Percentiles rank a stretch among this genome's conserved stretches.
phyloP scores from a whole-genome alignment of 1,140 invertebrate genomes.

The Antheraea pernyi region DNA sequence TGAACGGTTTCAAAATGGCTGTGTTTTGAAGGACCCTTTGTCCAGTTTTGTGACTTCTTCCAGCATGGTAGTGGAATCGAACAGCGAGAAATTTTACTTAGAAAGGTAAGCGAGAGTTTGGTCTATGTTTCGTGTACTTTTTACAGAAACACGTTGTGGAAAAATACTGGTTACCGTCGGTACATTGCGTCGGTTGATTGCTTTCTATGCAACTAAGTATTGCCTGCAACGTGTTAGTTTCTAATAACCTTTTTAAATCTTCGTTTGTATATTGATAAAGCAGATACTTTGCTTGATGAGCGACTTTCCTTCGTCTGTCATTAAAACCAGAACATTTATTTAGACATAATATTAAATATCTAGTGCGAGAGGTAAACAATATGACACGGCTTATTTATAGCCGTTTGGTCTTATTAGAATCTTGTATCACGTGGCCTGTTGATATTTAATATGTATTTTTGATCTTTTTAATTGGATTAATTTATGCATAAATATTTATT shows the following conservation, averaged over 20 bases:
- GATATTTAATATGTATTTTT: background rate
- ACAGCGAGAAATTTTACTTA: conserved; percentile 70
- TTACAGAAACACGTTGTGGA: conserved; percentile 51
- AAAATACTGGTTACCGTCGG: conserved; percentile 68
- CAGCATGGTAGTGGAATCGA: conserved; percentile 78
- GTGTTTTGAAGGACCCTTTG: conserved; percentile 80
- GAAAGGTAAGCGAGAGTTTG: conserved; percentile 58
- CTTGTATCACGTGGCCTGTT: conserved; percentile 20
- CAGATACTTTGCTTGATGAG: background rate
- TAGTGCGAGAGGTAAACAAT: conserved; percentile 37
- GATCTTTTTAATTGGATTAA: too few relatives aligned
- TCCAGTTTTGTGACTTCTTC: conserved; percentile 74
- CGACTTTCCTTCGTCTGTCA: background rate
- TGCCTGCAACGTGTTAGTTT: conserved; percentile 70
- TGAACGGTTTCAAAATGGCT: conserved; percentile 79
- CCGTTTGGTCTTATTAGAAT: conserved; percentile 29
- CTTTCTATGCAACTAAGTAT: conserved; percentile 64
- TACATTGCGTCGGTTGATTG: conserved; percentile 59
- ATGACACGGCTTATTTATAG: conserved; percentile 39
- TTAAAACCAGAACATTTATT: background rate
- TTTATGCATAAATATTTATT: too few relatives aligned
- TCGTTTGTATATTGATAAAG: conserved; percentile 36
- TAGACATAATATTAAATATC: background rate
- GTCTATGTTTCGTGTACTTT: conserved; percentile 22
- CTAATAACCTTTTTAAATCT: conserved; percentile 57